Evolutionary conservation across 2,113 vertebrate genomes (phyloP).

Genomic region (Typhlomys cinereus): DNA sequence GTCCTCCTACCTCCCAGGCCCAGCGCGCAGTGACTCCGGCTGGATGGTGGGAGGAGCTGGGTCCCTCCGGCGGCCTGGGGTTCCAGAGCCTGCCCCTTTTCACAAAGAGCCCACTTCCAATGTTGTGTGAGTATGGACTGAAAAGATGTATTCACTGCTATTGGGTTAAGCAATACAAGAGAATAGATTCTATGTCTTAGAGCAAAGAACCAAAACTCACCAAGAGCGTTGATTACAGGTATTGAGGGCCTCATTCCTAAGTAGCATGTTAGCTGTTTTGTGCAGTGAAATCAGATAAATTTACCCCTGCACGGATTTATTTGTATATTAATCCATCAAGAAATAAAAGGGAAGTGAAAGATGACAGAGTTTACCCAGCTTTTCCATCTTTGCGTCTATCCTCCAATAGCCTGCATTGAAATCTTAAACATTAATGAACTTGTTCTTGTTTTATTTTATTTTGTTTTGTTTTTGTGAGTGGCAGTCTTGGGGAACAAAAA

Average conservation of each 20-base stretch:
- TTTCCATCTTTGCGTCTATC: background rate
- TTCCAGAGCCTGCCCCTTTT: background rate
- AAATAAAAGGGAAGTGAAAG: background rate
- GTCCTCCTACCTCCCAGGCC: too few species aligned
- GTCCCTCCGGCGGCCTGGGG: too few species aligned
- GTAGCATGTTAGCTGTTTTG: slow-evolving; percentile 4
- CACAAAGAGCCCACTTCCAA: background rate
- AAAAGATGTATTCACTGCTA: slow-evolving; percentile 6
- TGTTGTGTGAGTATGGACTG: background rate
- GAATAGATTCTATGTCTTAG: background rate
- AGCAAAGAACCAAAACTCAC: background rate
- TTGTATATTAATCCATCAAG: background rate
- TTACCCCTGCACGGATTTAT: background rate
- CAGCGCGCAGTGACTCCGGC: too few species aligned
- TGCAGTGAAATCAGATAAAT: slow-evolving; percentile 12
- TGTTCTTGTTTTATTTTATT: background rate
- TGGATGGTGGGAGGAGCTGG: too few species aligned
- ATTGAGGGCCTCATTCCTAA: background rate
- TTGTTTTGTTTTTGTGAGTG: fast-evolving
- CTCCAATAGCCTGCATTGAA: background rate
- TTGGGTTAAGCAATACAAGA: background rate
- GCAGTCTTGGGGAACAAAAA: too few species aligned
- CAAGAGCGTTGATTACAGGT: slow-evolving; percentile 4
- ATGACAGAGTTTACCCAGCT: background rate
- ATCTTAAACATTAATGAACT: slow-evolving; percentile 25